Evolutionary conservation across 1,140 invertebrate species (phyloP).

Genomic region (Myzus persicae): DNA sequence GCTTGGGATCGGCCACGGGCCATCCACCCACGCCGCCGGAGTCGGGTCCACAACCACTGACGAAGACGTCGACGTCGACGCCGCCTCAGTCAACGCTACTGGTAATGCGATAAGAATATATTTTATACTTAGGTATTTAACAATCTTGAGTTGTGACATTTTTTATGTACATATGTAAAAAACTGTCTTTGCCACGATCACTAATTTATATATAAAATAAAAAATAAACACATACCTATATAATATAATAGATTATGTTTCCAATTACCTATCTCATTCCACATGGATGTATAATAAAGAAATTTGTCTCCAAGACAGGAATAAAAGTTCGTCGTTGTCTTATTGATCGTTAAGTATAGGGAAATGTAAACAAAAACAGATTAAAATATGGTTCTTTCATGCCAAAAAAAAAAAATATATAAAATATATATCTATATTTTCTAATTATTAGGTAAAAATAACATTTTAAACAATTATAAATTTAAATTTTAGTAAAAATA

Average conservation of each 20-base stretch:
- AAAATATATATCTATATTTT: too few species aligned
- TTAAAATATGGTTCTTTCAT: neutral
- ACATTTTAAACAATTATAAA: neutral
- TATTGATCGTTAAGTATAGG: neutral
- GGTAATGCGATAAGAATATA: neutral
- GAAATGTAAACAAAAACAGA: neutral
- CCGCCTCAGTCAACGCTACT: neutral
- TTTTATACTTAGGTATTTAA: neutral
- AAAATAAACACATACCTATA: neutral
- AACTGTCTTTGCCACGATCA: too few species aligned
- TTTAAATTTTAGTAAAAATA: neutral
- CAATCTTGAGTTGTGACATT: neutral
- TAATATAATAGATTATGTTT: too few species aligned
- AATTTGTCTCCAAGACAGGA: neutral
- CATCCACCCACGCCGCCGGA: neutral
- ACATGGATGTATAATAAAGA: neutral
- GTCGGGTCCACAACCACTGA: neutral
- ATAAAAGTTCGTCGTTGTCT: neutral
- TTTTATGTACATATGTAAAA: neutral
- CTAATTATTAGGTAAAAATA: neutral
- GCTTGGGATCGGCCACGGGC: neutral
- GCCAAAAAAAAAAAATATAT: neutral
- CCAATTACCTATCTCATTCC: neutral
- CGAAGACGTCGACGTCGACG: neutral
- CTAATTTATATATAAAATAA: neutral